phyloP scores from a whole-genome alignment of 2,113 vertebrate species.

The Parus major region DNA sequence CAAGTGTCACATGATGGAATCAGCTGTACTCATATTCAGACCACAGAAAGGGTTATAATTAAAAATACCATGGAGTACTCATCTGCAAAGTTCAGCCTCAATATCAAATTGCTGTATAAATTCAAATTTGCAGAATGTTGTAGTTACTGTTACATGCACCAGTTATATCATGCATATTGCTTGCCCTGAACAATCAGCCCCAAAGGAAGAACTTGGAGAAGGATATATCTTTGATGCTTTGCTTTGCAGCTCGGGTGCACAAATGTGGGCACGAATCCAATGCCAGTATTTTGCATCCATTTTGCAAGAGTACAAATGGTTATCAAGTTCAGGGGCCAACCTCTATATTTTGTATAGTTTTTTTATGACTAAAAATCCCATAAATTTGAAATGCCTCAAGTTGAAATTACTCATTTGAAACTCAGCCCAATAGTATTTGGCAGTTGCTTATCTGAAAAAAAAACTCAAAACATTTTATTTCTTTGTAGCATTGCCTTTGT shows the following conservation, averaged over 20 bases:
- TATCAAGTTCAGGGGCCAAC: background rate
- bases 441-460: background rate
- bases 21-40: background rate
- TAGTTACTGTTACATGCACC: conserved; percentile 1
- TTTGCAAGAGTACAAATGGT: background rate
- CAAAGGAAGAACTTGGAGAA: background rate
- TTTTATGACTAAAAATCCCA: background rate
- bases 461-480: background rate
- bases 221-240: background rate
- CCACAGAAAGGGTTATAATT: background rate
- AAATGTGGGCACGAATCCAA: background rate
- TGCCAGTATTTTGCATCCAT: background rate
- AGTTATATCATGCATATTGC: conserved; percentile 4
- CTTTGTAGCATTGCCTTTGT: background rate
- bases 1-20: background rate
- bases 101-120: background rate
- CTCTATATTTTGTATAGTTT: background rate
- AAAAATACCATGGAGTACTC: background rate
- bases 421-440: background rate
- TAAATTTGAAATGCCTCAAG: background rate
- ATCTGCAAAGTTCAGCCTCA: conserved; percentile 5
- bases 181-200: background rate
- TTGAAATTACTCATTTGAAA: background rate
- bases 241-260: background rate
- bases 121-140: background rate